Base-by-base conservation (phyloP, 1,140 invertebrate genomes). In the Dinoponera quadriceps region DNA sequence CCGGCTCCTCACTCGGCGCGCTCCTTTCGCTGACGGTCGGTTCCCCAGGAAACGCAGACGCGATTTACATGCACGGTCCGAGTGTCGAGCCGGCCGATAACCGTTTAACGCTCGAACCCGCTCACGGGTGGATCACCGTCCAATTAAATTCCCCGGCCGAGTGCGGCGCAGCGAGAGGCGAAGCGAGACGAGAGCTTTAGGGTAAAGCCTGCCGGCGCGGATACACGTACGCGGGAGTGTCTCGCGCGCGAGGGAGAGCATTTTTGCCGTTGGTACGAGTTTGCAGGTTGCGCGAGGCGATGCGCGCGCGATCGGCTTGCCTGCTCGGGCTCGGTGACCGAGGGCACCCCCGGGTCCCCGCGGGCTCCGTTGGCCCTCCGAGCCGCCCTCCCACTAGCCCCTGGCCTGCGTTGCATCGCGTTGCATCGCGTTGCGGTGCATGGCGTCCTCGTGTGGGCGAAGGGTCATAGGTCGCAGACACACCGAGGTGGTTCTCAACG, bases 401-500 rank as follows among this genome's bases (percentile, higher is more conserved):
- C 86, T 89, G 83, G 86, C 68, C 86, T 82, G 73, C 88, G 86
- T 85, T 90, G 91, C 90, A 91, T 84, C 87, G 86, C 77, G 82
- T 63, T 84, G 85, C 87, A 89, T 91, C 92, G 88, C 86, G 84
- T 91, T 89, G 88, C 91, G 89, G 88, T 87, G 89, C 91, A 92
- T 91, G 88, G 89, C 92, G 90, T 92, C 89, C 92, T 92, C 92
- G 92, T 93, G 92, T 92, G 92, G 92, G 92, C 92, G 92, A 92
- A 90, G 92, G 93, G 93, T 93, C 92, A 92, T 88, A 91, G 93
- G 93, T 94, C 91, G 90, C 92, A 93, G 91, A 93, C 92, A 92
- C 92, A 89, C 88, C 84, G 68, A 91, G 92, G 88, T 85, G 93
- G 91, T 83, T 92, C 93, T 93, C 92, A 92, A 91, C 62, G 73